phyloP scores from a whole-genome alignment of 1,140 invertebrate genomes.

The Halesus radiatus region DNA sequence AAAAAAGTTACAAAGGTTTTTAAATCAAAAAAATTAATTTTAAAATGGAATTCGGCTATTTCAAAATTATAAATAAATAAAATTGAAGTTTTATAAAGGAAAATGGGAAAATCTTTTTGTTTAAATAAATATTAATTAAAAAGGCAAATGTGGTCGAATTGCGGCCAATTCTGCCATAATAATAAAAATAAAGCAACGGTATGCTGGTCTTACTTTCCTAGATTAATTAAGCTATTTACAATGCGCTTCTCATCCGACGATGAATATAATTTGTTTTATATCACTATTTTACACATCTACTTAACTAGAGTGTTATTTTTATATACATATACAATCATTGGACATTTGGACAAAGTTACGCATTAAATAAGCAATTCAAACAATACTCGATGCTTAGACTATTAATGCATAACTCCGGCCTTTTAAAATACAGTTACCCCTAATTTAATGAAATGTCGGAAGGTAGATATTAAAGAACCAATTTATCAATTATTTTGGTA shows the following conservation, averaged over 20 bases:
- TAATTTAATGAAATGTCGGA: too few relatives aligned
- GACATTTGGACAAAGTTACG: neutral
- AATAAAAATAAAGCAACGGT: neutral
- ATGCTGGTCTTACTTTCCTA: slow-evolving; percentile 12
- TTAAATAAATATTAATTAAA: neutral
- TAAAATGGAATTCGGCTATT: too few relatives aligned
- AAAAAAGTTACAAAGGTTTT: too few relatives aligned
- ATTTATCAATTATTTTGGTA: too few relatives aligned
- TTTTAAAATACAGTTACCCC: too few relatives aligned
- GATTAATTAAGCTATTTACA: slow-evolving; percentile 40
- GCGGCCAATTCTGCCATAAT: slow-evolving; percentile 10
- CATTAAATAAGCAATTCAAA: too few relatives aligned
- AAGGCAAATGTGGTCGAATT: neutral
- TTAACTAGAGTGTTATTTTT: neutral
- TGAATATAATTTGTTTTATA: slow-evolving; percentile 13
- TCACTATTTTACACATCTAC: slow-evolving; percentile 34
- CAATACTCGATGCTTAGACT: too few relatives aligned
- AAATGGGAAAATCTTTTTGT: neutral
- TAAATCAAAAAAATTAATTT: too few relatives aligned
- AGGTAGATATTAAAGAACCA: too few relatives aligned
- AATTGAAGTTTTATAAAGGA: too few relatives aligned
- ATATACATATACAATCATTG: neutral
- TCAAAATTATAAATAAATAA: too few relatives aligned
- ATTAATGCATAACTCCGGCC: too few relatives aligned
- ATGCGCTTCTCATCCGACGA: slow-evolving; percentile 26